phyloP scores from a whole-genome alignment of 2,113 vertebrate species.

The Aphelocoma coerulescens region DNA sequence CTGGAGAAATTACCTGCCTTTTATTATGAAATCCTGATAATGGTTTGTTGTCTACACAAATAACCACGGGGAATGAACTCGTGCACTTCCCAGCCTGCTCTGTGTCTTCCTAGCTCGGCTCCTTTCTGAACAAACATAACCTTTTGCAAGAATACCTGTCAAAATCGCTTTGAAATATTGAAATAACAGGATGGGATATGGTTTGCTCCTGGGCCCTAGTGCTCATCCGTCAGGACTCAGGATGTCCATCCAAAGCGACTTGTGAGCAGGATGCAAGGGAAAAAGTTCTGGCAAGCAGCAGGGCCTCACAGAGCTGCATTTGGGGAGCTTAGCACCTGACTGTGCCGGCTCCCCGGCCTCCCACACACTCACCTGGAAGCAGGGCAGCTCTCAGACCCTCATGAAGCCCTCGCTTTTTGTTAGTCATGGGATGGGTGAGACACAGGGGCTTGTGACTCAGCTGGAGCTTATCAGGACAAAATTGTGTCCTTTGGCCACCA shows the following conservation, averaged over 20 bases:
- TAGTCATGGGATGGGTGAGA: neutral
- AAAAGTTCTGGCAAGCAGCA: neutral
- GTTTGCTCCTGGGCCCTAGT: conserved; percentile 40
- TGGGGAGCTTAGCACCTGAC: neutral
- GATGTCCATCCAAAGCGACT: neutral
- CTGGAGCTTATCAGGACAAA: neutral
- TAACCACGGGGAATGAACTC: neutral
- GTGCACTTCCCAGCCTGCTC: conserved; percentile 4
- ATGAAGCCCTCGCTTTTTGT: accelerated
- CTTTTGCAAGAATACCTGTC: conserved; percentile 58
- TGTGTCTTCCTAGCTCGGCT: conserved; percentile 21
- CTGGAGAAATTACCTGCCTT: conserved; percentile 4
- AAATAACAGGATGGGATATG: conserved; percentile 19
- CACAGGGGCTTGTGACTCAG: neutral
- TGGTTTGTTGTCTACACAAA: conserved; percentile 49
- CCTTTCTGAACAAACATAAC: conserved; percentile 49
- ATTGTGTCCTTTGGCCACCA: neutral
- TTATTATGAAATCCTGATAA: conserved; percentile 34
- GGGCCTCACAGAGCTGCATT: neutral
- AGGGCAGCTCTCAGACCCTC: neutral
- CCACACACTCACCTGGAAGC: neutral
- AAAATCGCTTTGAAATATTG: conserved; percentile 18
- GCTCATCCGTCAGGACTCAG: neutral
- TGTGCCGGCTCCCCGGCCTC: neutral
- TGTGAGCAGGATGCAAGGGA: neutral